These are phyloP conservation scores for Siniperca knerii DNA, from an alignment of 2,113 vertebrate genomes.

Conservation along the genomic window DNA sequence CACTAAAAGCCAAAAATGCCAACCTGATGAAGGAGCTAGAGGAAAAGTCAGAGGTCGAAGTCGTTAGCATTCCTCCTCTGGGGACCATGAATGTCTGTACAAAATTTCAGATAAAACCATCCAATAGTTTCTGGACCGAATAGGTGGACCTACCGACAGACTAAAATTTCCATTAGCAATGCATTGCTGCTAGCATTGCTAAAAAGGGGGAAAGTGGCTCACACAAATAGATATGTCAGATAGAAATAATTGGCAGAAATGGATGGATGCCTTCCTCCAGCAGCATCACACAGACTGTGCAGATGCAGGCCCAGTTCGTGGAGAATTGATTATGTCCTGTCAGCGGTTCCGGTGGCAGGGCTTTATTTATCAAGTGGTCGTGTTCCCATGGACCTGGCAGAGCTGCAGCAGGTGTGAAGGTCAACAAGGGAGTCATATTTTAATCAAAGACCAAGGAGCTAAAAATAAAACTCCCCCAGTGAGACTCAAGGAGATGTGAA, in stretches of 20 bases:
- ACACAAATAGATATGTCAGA: not conserved
- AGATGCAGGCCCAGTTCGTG: slow-evolving; percentile 7
- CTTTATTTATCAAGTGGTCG: slow-evolving; percentile 69
- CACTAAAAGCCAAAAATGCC: no score
- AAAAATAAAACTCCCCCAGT: slow-evolving; percentile 73
- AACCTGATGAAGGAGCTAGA: no score
- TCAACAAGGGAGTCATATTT: slow-evolving; percentile 76
- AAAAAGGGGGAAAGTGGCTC: not conserved
- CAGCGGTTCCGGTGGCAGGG: slow-evolving; percentile 58
- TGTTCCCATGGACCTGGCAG: slow-evolving; percentile 64
- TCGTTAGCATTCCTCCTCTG: no score
- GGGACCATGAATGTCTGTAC: not conserved
- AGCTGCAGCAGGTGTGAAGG: slow-evolving; percentile 79
- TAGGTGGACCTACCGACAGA: not conserved
- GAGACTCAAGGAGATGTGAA: slow-evolving; percentile 63
- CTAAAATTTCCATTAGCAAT: no score
- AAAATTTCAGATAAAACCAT: not conserved
- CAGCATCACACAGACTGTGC: not conserved
- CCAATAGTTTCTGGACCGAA: not conserved
- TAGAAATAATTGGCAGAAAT: not conserved
- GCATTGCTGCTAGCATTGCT: no score
- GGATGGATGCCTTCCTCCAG: not conserved
- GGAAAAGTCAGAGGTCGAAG: no score
- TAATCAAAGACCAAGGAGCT: slow-evolving; percentile 80
- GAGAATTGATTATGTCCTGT: slow-evolving; percentile 68